Conservation (phyloP, 2,113 vertebrate genomes). For the Pyxicephalus adspersus region DNA sequence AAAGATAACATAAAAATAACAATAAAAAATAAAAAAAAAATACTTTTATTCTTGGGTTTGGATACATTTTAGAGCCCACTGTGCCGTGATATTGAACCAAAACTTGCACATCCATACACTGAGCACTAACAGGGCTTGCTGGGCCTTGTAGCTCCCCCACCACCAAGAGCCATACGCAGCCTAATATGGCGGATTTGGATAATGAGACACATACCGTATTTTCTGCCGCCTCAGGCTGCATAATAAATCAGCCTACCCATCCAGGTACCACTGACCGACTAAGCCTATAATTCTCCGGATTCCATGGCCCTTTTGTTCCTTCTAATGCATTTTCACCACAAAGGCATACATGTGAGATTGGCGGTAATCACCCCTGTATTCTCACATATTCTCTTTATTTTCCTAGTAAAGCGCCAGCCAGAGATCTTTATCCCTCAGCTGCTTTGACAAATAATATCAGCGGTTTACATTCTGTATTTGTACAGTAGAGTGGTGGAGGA, state of each 20-base stretch:
- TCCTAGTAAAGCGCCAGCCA: neutral
- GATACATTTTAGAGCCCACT: too few species aligned
- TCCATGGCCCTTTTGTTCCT: neutral
- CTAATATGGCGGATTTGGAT: too few species aligned
- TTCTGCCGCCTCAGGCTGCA: neutral
- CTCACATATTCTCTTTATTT: neutral
- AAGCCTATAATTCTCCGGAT: constrained; percentile 5
- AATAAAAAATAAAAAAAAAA: too few species aligned
- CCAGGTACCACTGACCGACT: neutral
- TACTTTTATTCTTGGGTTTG: too few species aligned
- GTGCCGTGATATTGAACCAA: too few species aligned
- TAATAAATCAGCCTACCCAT: neutral
- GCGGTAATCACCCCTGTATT: constrained; percentile 9
- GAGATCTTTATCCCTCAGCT: constrained; percentile 31
- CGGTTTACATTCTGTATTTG: constrained; percentile 5
- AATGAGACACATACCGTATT: too few species aligned
- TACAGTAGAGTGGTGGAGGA: neutral
- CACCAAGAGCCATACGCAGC: too few species aligned
- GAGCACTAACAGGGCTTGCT: too few species aligned
- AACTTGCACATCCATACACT: too few species aligned
- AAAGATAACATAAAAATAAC: too few species aligned
- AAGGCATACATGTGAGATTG: neutral
- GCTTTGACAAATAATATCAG: constrained; percentile 15
- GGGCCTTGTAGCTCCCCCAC: too few species aligned
- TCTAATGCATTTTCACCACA: constrained; percentile 21